Base-by-base conservation (phyloP, 2,888 invertebrate species). In the Brachyopa scutellaris region DNA sequence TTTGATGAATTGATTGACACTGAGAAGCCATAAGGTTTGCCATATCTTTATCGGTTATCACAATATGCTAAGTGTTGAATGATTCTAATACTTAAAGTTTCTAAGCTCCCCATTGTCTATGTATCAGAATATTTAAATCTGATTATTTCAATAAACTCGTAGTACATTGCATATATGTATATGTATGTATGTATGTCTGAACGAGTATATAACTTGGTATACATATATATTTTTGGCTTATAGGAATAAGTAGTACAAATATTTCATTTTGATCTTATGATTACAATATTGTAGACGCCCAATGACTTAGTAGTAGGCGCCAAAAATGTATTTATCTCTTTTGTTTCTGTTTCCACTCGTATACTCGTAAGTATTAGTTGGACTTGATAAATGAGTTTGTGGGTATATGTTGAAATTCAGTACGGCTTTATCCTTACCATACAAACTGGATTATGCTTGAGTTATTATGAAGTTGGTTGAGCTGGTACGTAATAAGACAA, bases 251-350 rank as follows among this genome's bases (percentile, higher is more conserved):
- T n/a, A n/a, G 2, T 3, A 9, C 2, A 17, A 40, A 40, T 15
- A 40, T 17, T 19, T 19, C 19, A 9, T 19, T 42, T 17, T 42
- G 17, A 19, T 38, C 13, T 38, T 15, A 42, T 19, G 19, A 42
- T 19, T n/a, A 42, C 17, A 19, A 19, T 19, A 15, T 42, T n/a
- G 17, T 5, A 42, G 19, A 17, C 42, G 9, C 21, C n/a, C 19
- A 40, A 17, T 17, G 17, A 40, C 8, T 17, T 42, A 26, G 47
- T 47, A 21, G 21, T 13, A n/a, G 47, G 23, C 47, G 26, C 26
- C 47, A 47, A 47, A 11, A 47, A n/a, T n/a, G n/a, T 47, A 47
- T 26, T 26, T 47, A 26, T 47, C 13, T 47, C 6, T 13, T 26
- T 7, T 23, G 1, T 11, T 47, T 45, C 11, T 26, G 23, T 26